Conservation (phyloP, 2,797 vertebrate genomes). For the Betta splendens region DNA sequence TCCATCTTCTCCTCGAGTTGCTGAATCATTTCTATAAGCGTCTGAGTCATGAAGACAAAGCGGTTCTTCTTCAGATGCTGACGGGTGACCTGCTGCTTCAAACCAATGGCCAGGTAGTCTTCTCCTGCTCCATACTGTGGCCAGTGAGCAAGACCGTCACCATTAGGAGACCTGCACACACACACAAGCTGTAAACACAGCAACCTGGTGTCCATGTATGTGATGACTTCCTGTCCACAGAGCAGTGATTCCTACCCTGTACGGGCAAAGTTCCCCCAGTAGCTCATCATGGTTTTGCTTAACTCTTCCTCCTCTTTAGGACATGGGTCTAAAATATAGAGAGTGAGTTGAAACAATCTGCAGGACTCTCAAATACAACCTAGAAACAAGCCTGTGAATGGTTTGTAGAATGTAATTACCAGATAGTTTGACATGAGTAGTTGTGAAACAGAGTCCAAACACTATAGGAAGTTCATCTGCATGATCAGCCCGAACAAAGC, state of each 20-base stretch:
- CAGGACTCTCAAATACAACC: no score
- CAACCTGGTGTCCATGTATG: neutral
- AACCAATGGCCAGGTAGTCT: constrained; percentile 76
- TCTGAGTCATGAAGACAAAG: constrained; percentile 76
- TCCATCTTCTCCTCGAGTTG: constrained; percentile 36
- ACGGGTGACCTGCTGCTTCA: constrained; percentile 54
- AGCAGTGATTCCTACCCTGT: constrained; percentile 77
- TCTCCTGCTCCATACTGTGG: constrained; percentile 77
- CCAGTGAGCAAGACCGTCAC: constrained; percentile 79
- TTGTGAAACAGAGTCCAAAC: constrained; percentile 82
- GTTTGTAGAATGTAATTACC: constrained; percentile 43
- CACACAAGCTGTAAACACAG: constrained; percentile 4
- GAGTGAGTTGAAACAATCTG: neutral
- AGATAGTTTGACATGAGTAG: constrained; percentile 47
- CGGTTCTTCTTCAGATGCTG: constrained; percentile 73
- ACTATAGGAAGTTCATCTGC: constrained; percentile 82
- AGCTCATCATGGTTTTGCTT: constrained; percentile 80
- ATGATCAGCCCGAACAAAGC: constrained; percentile 86
- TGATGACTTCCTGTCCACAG: neutral
- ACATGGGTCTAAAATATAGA: constrained; percentile 58
- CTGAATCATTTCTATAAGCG: constrained; percentile 51
- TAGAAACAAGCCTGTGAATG: neutral
- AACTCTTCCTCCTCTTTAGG: constrained; percentile 77
- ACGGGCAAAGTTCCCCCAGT: constrained; percentile 87
- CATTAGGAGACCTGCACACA: constrained; percentile 83